A percentile compares a stretch with the other conserved stretches of the same genome.
These are phyloP conservation scores for Ctenoplectra terminalis DNA, from an alignment of 1,140 invertebrate species.

Conservation along the genomic window DNA sequence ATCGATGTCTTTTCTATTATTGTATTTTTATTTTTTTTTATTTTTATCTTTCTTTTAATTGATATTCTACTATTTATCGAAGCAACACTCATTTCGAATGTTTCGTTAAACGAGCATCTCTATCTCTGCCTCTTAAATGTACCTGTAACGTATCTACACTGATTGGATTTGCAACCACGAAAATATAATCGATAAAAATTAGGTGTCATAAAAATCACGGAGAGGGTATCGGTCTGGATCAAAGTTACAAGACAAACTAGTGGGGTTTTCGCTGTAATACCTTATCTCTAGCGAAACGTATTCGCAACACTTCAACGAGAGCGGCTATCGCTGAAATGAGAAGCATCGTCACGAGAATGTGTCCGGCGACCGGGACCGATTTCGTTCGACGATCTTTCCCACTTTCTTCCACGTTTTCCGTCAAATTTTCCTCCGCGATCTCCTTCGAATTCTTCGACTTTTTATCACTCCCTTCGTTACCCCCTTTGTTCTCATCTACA, in stretches of 20 bases:
- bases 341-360: constrained; percentile 75
- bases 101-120: constrained; percentile 4
- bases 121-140: constrained; percentile 4
- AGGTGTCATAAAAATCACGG: not conserved
- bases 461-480: not conserved
- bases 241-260: constrained; percentile 31
- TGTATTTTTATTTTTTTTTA: not conserved
- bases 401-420: constrained; percentile 54
- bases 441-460: constrained; percentile 24
- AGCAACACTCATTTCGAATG: constrained; percentile 3
- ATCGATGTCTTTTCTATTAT: constrained; percentile 5
- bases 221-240: not conserved
- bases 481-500: not conserved
- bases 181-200: not conserved
- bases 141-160: constrained; percentile 34
- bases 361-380: constrained; percentile 72
- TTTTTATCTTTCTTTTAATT: not conserved
- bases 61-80: not conserved
- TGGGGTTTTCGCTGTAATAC: constrained; percentile 62
- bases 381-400: constrained; percentile 64
- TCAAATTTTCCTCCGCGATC: constrained; percentile 26
- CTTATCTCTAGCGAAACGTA: constrained; percentile 73
- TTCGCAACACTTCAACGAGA: constrained; percentile 74
- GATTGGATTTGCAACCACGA: constrained; percentile 46
- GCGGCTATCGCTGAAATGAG: constrained; percentile 74